These are phyloP conservation scores for Eunapius fragilis DNA, from an alignment of 37 sponge, comb jelly and placozoan genomes.

Conservation along the genomic window DNA sequence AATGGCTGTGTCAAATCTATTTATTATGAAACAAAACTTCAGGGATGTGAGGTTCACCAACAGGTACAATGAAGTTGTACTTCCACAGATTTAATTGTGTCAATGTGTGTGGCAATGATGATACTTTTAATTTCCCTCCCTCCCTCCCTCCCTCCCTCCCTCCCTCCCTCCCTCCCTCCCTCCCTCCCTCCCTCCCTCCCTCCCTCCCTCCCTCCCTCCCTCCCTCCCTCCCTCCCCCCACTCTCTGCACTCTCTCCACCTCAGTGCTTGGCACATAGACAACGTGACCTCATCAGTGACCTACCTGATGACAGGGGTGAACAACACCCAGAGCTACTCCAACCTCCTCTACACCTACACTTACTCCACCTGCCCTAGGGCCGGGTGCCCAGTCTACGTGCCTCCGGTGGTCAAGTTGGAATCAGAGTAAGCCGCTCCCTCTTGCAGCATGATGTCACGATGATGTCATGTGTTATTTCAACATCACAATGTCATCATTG, in stretches of 20 bases:
- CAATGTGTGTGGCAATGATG: too few species aligned
- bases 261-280: constrained; percentile 77
- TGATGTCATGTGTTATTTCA: neutral
- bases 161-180: too few species aligned
- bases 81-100: too few species aligned
- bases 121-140: too few species aligned
- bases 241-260: neutral
- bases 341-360: constrained; percentile 48
- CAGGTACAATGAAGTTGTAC: too few species aligned
- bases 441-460: neutral
- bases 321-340: constrained; percentile 18
- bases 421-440: constrained; percentile 24
- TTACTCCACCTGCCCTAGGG: constrained; percentile 74
- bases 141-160: too few species aligned
- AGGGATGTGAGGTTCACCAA: too few species aligned
- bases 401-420: constrained; percentile 18
- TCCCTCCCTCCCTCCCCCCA: too few species aligned
- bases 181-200: too few species aligned
- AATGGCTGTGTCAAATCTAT: too few species aligned
- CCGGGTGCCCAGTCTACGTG: constrained; percentile 52
- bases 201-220: too few species aligned
- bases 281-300: constrained; percentile 59
- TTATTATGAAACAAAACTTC: too few species aligned
- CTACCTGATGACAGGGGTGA: constrained; percentile 71
- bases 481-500: neutral